Base-by-base conservation (phyloP, 2,797 vertebrate genomes). In the Florisuga fusca region DNA sequence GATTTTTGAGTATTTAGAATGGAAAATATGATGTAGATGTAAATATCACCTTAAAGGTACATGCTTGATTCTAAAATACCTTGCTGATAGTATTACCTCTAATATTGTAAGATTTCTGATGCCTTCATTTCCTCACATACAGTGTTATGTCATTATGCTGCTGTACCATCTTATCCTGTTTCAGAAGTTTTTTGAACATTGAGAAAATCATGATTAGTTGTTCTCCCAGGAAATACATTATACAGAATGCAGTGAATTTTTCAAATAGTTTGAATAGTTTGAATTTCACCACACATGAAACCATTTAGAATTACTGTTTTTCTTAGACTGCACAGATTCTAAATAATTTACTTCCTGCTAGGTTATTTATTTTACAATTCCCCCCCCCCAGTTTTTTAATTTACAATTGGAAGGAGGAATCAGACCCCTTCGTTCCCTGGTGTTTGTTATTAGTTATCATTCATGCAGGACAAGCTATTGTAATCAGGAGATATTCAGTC, bases 231-330 rank as follows among this genome's bases (percentile, higher is more conserved):
- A 83, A 61, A 79, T 64, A 17, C 2, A 14, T 25, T 34, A 15
- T 26, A 27, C 11, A 51, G n/a, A 20, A 1, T 46, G 12, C 21
- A 62, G 15, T 3, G 43, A 10, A 1, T 16, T 12, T 78, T 78
- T 90, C 2, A 46, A 59, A 62, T 17, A 41, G 14, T 25, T 73
- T 27, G 8, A 10, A 4, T 31, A 31, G 8, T 50, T 36, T 79
- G 12, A 10, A 22, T 57, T 59, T 59, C 11, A 58, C 2, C 1
- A 0, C 6, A 12, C 26, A 58, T 1, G 43, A 55, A 81, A n/a
- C n/a, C 15, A 18, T 31, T 64, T 64, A 31, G 20, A 36, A 71
- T 7, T 3, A 27, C 15, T 19, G 2, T 66, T 84, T 74, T 8
- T 72, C 5, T 46, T 43, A 23, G 2, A 4, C 46, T 77, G 8